These are phyloP conservation scores for Anthophora plumipes DNA, from an alignment of 2,888 invertebrate genomes.

Conservation along the genomic window DNA sequence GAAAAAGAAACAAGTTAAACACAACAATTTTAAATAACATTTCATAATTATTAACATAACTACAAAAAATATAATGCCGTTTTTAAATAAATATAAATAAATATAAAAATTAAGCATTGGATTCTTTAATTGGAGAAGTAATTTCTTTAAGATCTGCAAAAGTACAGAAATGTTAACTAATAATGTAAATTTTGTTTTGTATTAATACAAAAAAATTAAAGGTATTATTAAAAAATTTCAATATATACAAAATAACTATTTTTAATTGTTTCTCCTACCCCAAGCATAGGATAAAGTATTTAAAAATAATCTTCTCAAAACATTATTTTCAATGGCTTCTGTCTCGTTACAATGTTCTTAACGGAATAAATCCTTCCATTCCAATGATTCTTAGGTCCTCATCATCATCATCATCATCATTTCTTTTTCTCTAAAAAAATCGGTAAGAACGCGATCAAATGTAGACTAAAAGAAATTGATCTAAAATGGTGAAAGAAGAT, in stretches of 20 bases:
- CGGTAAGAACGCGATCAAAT: constrained; percentile 74
- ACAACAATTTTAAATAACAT: constrained; percentile 21
- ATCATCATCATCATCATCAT: constrained; percentile 74
- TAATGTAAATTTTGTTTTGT: constrained; percentile 26
- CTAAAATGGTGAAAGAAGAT: constrained; percentile 52
- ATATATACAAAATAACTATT: constrained; percentile 43
- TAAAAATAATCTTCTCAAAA: constrained; percentile 60
- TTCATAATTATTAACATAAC: constrained; percentile 24
- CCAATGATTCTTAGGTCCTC: constrained; percentile 82
- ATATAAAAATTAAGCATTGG: constrained; percentile 5
- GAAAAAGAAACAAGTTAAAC: constrained; percentile 7
- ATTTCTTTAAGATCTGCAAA: constrained; percentile 8
- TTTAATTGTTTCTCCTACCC: constrained; percentile 34
- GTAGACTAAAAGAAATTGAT: constrained; percentile 52
- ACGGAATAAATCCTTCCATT: constrained; percentile 83
- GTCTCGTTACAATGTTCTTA: constrained; percentile 79
- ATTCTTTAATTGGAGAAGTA: constrained; percentile 4
- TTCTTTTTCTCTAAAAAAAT: constrained; percentile 81
- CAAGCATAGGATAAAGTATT: constrained; percentile 45
- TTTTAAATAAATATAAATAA: constrained; percentile 19
- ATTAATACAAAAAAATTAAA: constrained; percentile 25
- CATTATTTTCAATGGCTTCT: constrained; percentile 67
- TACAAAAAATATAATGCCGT: constrained; percentile 8
- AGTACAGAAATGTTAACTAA: constrained; percentile 20
- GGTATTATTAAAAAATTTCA: constrained; percentile 28